Percentiles rank a stretch among this genome's conserved stretches.
Evolutionary conservation across 1,140 invertebrate genomes (phyloP).

Genomic region (Hormaphis cornu): DNA sequence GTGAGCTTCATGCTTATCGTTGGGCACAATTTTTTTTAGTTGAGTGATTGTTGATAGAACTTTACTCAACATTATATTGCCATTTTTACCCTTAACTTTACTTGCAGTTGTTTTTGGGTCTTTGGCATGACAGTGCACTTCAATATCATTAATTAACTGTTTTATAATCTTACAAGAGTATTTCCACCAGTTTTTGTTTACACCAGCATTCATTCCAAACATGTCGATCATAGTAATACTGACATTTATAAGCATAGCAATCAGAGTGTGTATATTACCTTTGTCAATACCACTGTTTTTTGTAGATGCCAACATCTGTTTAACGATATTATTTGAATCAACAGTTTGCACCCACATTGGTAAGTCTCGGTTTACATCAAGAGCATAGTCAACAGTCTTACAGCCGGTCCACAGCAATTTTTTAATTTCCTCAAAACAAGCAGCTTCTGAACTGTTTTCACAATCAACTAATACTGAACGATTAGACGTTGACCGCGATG

Average conservation of each 20-base stretch:
- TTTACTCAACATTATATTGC: conserved; percentile 14
- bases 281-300: not conserved
- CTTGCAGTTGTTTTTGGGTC: conserved; percentile 8
- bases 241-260: conserved; percentile 14
- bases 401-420: conserved; percentile 16
- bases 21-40: conserved; percentile 18
- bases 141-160: conserved; percentile 21
- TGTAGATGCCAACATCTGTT: conserved; percentile 12
- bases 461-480: conserved; percentile 5
- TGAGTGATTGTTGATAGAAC: conserved; percentile 20
- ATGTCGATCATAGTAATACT: conserved; percentile 27
- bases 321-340: conserved; percentile 28
- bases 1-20: not conserved
- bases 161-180: conserved; percentile 13
- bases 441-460: conserved; percentile 1
- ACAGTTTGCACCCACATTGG: conserved; percentile 28
- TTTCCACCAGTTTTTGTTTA: conserved; percentile 25
- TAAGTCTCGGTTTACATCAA: conserved; percentile 10
- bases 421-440: conserved; percentile 22
- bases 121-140: not conserved
- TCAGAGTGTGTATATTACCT: conserved; percentile 14
- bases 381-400: conserved; percentile 15
- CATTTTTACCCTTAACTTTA: conserved; percentile 18
- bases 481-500: not conserved
- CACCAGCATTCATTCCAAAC: conserved; percentile 8